Base-by-base conservation (phyloP, 1,140 invertebrate genomes). In the Melipona quadrifasciata region DNA sequence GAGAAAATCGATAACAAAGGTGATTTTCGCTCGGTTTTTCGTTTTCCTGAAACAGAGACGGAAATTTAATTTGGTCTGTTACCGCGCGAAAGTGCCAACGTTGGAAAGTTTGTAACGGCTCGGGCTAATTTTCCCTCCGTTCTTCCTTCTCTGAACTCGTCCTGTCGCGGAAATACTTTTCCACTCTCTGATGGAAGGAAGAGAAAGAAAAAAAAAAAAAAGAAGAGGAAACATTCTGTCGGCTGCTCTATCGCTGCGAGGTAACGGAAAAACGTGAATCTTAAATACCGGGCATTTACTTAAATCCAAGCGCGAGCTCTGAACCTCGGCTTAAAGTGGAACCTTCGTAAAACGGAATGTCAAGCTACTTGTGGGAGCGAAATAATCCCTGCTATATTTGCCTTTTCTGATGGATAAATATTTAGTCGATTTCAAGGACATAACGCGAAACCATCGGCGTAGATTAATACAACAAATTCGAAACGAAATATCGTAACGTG, bases 1-100 rank as follows among this genome's bases (percentile, higher is more conserved):
- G 47, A 39, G 58, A 58, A 53, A 67, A 80, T 80, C 70, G 68
- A 67, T 80, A 74, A 73, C 57, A 68, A 80, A 27, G 57, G 58
- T 14, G 14, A 71, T 47, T 21, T 17, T 64, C 34, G 34, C 31
- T 31, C 31, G 68, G 51, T 73, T 74, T 67, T 19, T 31, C 58
- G 76, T 55, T 61, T 61, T 64, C 47, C 61, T 58, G 58, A 84
- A 67, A 68, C 34, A 68, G 31, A 57, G 70, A 58, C 57, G 77
- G 77, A 80, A 73, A 80, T 84, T 84, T 84, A 53, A 84, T 84
- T 84, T 84, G 16, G 19, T 34, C 31, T 19, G 70, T 84, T 79
- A 34, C 27, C 75, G n/a, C 14, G 19, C 14, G 4, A 70, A 34
- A 70, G 24, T n/a, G 24, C 8, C n/a, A 0, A 17, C 19, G n/a